A percentile compares a stretch with the other conserved stretches of the same genome.
phyloP scores from a whole-genome alignment of 2,113 vertebrate species.

The Procapra przewalskii region DNA sequence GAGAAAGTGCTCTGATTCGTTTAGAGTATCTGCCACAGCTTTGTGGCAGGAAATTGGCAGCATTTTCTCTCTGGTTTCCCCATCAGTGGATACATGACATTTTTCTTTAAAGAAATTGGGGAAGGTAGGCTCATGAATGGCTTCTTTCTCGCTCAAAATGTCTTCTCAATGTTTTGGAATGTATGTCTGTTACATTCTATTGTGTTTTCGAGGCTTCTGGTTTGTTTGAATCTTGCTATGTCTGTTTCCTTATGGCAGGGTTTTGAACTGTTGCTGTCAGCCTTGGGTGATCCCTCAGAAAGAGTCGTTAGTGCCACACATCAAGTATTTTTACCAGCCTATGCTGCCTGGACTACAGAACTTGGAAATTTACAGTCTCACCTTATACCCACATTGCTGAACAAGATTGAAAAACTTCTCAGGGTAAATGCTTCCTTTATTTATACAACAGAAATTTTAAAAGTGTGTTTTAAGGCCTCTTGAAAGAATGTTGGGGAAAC shows the following conservation, averaged over 20 bases:
- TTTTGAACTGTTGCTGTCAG: slow-evolving; percentile 95
- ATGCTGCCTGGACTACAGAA: slow-evolving; percentile 97
- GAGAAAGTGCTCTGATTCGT: background rate
- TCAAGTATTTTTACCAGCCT: slow-evolving; percentile 98
- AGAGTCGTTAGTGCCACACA: slow-evolving; percentile 95
- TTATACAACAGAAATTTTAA: background rate
- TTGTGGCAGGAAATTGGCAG: background rate
- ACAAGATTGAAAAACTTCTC: slow-evolving; percentile 95
- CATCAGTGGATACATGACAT: background rate
- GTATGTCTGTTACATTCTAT: background rate
- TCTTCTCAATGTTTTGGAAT: background rate
- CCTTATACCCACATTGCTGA: slow-evolving; percentile 94
- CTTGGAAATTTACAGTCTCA: slow-evolving; percentile 91
- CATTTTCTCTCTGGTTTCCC: background rate
- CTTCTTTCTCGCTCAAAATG: background rate
- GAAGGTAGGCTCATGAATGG: background rate
- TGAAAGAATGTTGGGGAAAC: background rate
- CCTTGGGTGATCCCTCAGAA: slow-evolving; percentile 95
- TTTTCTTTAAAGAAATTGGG: slow-evolving; percentile 12
- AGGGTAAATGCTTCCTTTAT: slow-evolving; percentile 81
- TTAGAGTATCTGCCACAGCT: background rate
- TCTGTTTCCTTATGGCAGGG: slow-evolving; percentile 82
- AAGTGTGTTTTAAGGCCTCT: background rate
- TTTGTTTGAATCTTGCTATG: background rate
- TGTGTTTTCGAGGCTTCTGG: background rate